These are phyloP conservation scores for Dysmachus trigonus DNA, from an alignment of 2,888 invertebrate genomes.

Conservation along the genomic window DNA sequence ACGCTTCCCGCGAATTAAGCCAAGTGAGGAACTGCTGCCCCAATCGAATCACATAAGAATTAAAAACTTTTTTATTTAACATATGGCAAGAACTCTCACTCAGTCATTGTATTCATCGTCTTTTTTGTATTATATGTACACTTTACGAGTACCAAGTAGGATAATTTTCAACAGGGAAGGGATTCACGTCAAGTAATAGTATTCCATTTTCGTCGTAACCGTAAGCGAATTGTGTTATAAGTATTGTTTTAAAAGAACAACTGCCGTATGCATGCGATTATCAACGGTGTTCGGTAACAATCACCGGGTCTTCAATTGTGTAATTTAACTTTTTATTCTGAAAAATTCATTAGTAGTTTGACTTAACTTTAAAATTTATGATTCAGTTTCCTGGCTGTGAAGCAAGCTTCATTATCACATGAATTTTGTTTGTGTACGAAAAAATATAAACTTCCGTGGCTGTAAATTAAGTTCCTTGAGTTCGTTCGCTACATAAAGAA, in stretches of 20 bases:
- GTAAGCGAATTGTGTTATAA: background rate
- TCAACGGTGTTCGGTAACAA: background rate
- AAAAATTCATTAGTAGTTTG: background rate
- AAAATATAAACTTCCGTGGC: background rate
- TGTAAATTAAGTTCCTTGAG: background rate
- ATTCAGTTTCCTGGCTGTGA: background rate
- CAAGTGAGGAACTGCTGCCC: slow-evolving; percentile 7
- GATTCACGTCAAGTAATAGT: background rate
- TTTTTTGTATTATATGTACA: background rate
- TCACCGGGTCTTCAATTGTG: background rate
- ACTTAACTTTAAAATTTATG: background rate
- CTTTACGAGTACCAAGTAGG: background rate
- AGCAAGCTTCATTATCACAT: background rate
- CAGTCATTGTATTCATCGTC: background rate
- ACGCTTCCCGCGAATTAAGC: background rate
- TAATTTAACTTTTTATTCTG: background rate
- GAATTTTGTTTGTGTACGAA: background rate
- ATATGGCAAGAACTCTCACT: background rate
- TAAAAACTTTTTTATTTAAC: background rate
- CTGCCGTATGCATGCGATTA: background rate
- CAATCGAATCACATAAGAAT: background rate
- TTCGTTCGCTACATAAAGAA: background rate
- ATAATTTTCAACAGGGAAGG: background rate
- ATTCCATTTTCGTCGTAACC: background rate
- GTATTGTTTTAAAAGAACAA: background rate